Evolutionary conservation across 2,113 vertebrate species (phyloP).

Genomic region (Microcebus griseorufus): DNA sequence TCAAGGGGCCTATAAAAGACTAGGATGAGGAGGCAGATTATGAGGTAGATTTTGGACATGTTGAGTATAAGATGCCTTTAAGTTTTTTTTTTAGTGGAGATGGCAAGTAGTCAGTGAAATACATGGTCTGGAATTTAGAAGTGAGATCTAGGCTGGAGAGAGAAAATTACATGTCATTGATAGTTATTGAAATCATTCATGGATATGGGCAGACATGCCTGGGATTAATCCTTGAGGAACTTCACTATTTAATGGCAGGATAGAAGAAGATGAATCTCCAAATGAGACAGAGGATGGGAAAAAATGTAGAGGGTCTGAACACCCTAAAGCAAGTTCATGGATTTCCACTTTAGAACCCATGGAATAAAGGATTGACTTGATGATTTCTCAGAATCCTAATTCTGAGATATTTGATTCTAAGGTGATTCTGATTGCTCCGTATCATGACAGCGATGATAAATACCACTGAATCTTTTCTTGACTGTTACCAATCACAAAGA

Average conservation of each 20-base stretch:
- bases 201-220: neutral
- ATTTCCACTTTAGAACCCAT: neutral
- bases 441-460: neutral
- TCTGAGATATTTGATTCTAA: conserved; percentile 32
- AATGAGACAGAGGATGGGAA: neutral
- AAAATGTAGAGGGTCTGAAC: neutral
- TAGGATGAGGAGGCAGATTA: neutral
- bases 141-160: neutral
- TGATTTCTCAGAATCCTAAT: neutral
- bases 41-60: neutral
- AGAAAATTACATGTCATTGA: neutral
- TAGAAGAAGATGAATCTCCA: neutral
- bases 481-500: neutral
- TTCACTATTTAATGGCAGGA: neutral
- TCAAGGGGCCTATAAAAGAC: neutral
- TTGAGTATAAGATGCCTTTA: neutral
- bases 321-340: neutral
- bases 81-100: neutral
- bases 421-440: neutral
- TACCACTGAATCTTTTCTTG: neutral
- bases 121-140: neutral
- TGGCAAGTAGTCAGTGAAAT: neutral
- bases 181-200: neutral
- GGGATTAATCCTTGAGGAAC: neutral
- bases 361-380: neutral